phyloP scores from a whole-genome alignment of 2,888 invertebrate species.

The Octonoba sinensis region DNA sequence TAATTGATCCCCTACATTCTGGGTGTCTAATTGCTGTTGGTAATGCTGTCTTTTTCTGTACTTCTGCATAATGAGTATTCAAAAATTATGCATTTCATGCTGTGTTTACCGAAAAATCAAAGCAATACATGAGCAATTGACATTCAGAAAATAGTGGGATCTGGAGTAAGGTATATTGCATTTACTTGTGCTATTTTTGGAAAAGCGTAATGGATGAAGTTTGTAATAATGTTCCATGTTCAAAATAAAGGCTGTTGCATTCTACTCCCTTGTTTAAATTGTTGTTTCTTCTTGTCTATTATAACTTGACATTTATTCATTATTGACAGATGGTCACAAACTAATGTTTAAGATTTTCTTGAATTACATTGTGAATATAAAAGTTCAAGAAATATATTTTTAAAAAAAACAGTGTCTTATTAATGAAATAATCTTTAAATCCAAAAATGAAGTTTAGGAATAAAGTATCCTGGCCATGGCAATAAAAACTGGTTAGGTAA shows the following conservation, averaged over 20 bases:
- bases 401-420: too few relatives aligned
- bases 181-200: conserved; percentile 66
- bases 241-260: conserved; percentile 66
- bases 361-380: too few relatives aligned
- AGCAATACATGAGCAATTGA: conserved; percentile 47
- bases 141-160: conserved; percentile 56
- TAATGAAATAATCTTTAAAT: too few relatives aligned
- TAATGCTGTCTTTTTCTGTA: conserved; percentile 52
- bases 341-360: too few relatives aligned
- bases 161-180: conserved; percentile 64
- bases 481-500: too few relatives aligned
- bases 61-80: conserved; percentile 45
- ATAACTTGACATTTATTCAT: neutral
- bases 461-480: too few relatives aligned
- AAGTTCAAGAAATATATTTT: too few relatives aligned
- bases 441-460: too few relatives aligned
- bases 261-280: conserved; percentile 57
- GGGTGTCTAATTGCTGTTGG: conserved; percentile 49
- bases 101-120: conserved; percentile 32
- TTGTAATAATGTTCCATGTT: conserved; percentile 65
- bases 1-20: conserved; percentile 57
- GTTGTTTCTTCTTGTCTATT: conserved; percentile 21
- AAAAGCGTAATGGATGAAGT: conserved; percentile 63
- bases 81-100: conserved; percentile 31
- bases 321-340: too few relatives aligned